Base-by-base conservation (phyloP, 1,140 invertebrate genomes). In the Drosophila asahinai region DNA sequence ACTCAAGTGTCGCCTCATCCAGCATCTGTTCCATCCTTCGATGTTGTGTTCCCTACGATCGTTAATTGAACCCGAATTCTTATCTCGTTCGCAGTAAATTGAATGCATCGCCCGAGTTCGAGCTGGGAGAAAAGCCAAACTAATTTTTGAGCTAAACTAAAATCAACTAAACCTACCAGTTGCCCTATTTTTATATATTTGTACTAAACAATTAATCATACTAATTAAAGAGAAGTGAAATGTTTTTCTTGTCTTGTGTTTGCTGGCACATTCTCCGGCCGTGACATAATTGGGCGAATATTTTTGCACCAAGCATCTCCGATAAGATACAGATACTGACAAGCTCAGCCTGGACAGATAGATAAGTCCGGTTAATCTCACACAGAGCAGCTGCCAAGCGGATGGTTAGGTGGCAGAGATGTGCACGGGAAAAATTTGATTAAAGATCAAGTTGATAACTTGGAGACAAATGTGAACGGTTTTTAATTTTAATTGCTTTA, bases 201-300 rank as follows among this genome's bases (percentile, higher is more conserved):
- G 57, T 73, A 77, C 71, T 73, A 77, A 67, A 64, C 63, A 48
- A 80, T 80, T 87, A 83, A 87, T 84, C 77, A 73, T 52, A 89
- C 84, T 84, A 89, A 89, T 89, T 89, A 76, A 89, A 83, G 63
- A 49, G 19, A 70, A 74, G 67, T 60, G 67, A 73, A 73, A 60
- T 73, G 55, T 72, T 68, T 68, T 62, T 66, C 45, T 51, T 61
- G 27, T 25, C 27, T 47, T 45, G 57, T 52, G 38, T 55, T 42
- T 73, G 58, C 48, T 86, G 75, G 15, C 79, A 66, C 65, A 86
- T 86, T 86, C 83, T 75, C 66, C 15, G 55, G 33, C 47, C 27
- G 60, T 87, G 84, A 87, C 84, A 89, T 89, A 87, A 87, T 89
- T 81, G 64, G 77, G 55, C 68, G 84, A 89, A 78, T 80, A 74